Conservation (phyloP, 2,797 vertebrate genomes). For the Natrix natrix region DNA sequence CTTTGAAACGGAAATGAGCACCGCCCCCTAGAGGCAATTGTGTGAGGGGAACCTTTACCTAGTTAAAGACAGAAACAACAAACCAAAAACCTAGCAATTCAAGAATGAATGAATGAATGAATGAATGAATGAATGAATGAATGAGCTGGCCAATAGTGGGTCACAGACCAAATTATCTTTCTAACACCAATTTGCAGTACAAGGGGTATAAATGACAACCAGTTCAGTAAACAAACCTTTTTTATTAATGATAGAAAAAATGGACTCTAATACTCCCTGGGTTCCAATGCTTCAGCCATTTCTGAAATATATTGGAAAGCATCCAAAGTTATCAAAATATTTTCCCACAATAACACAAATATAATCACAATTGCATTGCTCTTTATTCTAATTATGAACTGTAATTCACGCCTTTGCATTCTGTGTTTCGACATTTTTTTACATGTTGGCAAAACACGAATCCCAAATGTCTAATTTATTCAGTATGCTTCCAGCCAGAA, state of each 20-base stretch:
- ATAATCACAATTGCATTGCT: neutral
- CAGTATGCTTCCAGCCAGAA: neutral
- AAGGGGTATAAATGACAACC: slow-evolving; percentile 16
- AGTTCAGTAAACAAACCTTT: slow-evolving; percentile 34
- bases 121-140: slow-evolving; percentile 7
- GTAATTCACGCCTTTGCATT: neutral
- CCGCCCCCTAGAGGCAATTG: no score
- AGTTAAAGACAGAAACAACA: slow-evolving; percentile 25
- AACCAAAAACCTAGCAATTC: slow-evolving; percentile 10
- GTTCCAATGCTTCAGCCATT: slow-evolving; percentile 9
- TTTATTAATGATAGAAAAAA: slow-evolving; percentile 19
- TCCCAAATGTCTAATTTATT: neutral
- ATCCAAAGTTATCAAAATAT: slow-evolving; percentile 5
- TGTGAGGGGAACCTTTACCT: neutral
- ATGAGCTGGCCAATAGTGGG: neutral
- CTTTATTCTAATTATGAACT: neutral
- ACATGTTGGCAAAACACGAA: neutral
- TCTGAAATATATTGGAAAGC: slow-evolving; percentile 4
- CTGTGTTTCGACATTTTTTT: neutral
- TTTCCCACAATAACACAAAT: neutral
- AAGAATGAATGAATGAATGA: slow-evolving; percentile 7
- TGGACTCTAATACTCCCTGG: neutral
- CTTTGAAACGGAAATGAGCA: no score
- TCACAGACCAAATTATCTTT: slow-evolving; percentile 15
- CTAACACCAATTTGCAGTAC: slow-evolving; percentile 10